Evolutionary conservation across 1,140 invertebrate genomes (phyloP).

Genomic region (Listronotus oregonensis): DNA sequence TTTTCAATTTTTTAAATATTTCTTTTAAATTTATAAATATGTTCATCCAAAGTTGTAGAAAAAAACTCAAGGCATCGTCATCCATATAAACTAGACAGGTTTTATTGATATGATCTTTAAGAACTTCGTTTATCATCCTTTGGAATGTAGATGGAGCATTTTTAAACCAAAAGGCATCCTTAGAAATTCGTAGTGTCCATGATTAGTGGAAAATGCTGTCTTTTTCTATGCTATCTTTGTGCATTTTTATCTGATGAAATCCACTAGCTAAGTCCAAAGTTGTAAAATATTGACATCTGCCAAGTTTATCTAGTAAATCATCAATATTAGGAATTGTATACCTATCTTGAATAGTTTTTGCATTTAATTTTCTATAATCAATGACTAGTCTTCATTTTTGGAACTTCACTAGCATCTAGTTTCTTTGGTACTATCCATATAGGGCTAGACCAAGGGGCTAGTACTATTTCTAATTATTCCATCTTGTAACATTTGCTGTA

Average conservation of each 20-base stretch:
- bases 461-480: constrained; percentile 28
- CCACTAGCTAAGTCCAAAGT: constrained; percentile 51
- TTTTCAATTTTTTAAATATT: constrained; percentile 28
- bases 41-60: constrained; percentile 35
- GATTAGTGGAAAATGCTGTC: constrained; percentile 46
- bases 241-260: constrained; percentile 24
- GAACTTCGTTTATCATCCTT: constrained; percentile 47
- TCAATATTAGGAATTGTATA: constrained; percentile 59
- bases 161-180: constrained; percentile 44
- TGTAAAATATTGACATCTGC: constrained; percentile 49
- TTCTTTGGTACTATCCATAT: constrained; percentile 23
- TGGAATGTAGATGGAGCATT: constrained; percentile 42
- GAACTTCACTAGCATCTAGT: constrained; percentile 9
- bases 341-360: constrained; percentile 54
- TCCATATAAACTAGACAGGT: constrained; percentile 51
- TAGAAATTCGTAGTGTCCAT: constrained; percentile 53
- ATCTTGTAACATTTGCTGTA: constrained; percentile 16
- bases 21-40: constrained; percentile 36
- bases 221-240: constrained; percentile 47
- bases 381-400: constrained; percentile 34
- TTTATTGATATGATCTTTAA: constrained; percentile 37
- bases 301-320: constrained; percentile 50
- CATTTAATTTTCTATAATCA: constrained; percentile 55
- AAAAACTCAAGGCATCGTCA: constrained; percentile 46
- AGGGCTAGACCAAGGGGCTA: constrained; percentile 9